Conservation (phyloP, 1,140 invertebrate genomes). For the Sarcophaga bullata region DNA sequence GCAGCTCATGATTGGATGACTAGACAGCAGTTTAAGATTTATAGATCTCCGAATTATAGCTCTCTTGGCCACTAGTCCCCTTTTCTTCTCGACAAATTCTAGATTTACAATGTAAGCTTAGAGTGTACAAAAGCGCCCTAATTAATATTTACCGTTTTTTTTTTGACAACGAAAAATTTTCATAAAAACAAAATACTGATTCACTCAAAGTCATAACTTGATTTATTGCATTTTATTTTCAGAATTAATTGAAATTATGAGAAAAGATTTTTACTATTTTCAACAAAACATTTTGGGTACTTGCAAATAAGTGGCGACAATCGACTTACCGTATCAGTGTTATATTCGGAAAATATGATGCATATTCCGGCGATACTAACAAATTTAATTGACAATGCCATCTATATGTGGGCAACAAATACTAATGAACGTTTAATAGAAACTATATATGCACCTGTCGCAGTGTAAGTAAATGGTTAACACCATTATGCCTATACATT, state of each 20-base stretch:
- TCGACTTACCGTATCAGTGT: conserved; percentile 46
- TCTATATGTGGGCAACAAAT: conserved; percentile 47
- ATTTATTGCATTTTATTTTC: background rate
- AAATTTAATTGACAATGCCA: conserved; percentile 56
- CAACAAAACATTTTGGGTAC: conserved; percentile 27
- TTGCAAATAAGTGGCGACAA: conserved; percentile 25
- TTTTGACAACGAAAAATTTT: too few species aligned
- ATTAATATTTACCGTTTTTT: too few species aligned
- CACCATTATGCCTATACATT: background rate
- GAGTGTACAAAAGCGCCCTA: too few species aligned
- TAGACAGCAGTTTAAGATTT: too few species aligned
- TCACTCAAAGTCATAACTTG: too few species aligned
- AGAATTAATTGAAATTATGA: conserved; percentile 35
- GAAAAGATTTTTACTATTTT: conserved; percentile 25
- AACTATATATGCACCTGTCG: conserved; percentile 54
- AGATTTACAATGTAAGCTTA: too few species aligned
- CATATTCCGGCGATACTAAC: conserved; percentile 60
- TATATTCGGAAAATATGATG: conserved; percentile 58
- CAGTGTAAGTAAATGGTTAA: conserved; percentile 23
- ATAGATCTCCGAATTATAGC: too few species aligned
- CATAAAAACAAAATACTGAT: too few species aligned
- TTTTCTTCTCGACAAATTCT: too few species aligned
- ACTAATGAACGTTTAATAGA: conserved; percentile 46
- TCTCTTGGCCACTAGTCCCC: too few species aligned
- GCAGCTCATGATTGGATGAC: too few species aligned